These are phyloP conservation scores for Thalpophila matura DNA, from an alignment of 2,888 invertebrate genomes.

Conservation along the genomic window DNA sequence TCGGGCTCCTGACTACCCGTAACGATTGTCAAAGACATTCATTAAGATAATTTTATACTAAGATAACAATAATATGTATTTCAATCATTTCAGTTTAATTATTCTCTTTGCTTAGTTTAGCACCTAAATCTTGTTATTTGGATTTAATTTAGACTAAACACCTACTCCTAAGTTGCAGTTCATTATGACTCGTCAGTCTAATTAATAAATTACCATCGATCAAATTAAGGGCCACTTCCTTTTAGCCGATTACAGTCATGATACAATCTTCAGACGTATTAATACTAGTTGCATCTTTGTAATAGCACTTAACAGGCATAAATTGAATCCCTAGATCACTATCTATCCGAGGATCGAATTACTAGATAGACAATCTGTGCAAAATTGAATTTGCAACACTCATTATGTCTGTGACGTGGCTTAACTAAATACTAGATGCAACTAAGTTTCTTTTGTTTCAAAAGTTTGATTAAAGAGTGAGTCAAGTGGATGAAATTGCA, in stretches of 20 bases:
- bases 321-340: constrained; percentile 56
- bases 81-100: too few relatives aligned
- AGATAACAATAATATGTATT: too few relatives aligned
- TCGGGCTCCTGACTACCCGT: too few relatives aligned
- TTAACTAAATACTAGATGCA: neutral
- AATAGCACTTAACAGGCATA: constrained; percentile 36
- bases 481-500: neutral
- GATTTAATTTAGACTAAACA: constrained; percentile 1
- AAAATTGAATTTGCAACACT: constrained; percentile 43
- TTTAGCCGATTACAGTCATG: constrained; percentile 17
- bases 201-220: constrained; percentile 47
- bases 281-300: constrained; percentile 27
- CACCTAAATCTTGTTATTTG: neutral
- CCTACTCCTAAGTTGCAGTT: neutral
- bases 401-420: constrained; percentile 8
- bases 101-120: neutral
- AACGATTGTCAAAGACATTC: too few relatives aligned
- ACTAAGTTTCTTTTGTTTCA: neutral
- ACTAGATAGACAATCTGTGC: constrained; percentile 46
- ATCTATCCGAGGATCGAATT: constrained; percentile 47
- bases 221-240: constrained; percentile 33
- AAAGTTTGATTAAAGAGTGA: neutral
- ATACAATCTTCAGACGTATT: constrained; percentile 39
- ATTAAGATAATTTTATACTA: too few relatives aligned
- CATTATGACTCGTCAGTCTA: constrained; percentile 2